phyloP scores from a whole-genome alignment of 2,888 invertebrate genomes.

The Drosophila nr. medialis region DNA sequence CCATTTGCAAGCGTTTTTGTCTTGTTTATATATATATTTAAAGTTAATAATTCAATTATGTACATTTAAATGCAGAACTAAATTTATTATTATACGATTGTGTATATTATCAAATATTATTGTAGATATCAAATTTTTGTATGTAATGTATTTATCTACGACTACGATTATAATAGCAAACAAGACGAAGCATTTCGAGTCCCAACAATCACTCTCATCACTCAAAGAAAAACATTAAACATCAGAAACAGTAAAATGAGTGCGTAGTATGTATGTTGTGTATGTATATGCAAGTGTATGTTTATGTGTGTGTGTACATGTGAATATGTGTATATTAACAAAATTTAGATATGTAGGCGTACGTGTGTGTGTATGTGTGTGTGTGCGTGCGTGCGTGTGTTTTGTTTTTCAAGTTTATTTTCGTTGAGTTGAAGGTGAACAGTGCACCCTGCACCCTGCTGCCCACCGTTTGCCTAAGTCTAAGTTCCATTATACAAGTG shows the following conservation, averaged over 20 bases:
- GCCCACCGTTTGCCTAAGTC: not conserved
- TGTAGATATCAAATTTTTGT: conserved; percentile 73
- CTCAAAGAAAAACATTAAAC: not conserved
- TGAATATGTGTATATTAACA: conserved; percentile 3
- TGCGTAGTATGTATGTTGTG: conserved; percentile 5
- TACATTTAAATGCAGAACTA: conserved; percentile 59
- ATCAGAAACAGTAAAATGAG: conserved; percentile 11
- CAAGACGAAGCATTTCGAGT: conserved; percentile 37
- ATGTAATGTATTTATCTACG: conserved; percentile 63
- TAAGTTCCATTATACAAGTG: conserved; percentile 1
- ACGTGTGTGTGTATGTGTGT: not conserved
- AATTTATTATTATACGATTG: conserved; percentile 57
- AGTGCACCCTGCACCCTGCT: not conserved
- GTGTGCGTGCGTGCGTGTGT: not conserved
- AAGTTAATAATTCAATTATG: conserved; percentile 66
- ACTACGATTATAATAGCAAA: conserved; percentile 49
- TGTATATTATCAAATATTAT: conserved; percentile 56
- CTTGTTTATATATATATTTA: conserved; percentile 60
- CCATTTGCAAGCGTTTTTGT: conserved; percentile 74
- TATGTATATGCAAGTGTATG: not conserved
- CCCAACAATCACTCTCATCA: conserved; percentile 22
- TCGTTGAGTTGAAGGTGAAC: not conserved
- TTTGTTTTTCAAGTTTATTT: not conserved
- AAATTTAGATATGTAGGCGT: not conserved
- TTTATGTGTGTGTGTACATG: not conserved